A percentile compares a stretch with the other conserved stretches of the same genome.
phyloP scores from a whole-genome alignment of 1,140 invertebrate species.

The Agrilus planipennis region DNA sequence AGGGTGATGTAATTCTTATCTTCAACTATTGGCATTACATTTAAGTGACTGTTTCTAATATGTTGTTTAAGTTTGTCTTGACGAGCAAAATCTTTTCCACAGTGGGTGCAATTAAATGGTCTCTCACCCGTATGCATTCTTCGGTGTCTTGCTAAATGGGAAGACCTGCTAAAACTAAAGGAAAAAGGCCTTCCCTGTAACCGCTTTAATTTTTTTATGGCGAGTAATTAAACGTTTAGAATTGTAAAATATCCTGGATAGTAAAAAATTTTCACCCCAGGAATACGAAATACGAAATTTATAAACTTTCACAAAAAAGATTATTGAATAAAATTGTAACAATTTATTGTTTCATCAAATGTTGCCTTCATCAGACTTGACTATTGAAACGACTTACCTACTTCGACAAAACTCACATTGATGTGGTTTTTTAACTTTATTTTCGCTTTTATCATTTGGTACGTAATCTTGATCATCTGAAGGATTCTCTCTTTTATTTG shows the following conservation, averaged over 20 bases:
- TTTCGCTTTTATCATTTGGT: constrained; percentile 6
- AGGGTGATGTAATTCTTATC: not conserved
- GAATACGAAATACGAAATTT: not conserved
- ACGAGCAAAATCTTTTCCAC: constrained; percentile 53
- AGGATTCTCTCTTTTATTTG: too few relatives aligned
- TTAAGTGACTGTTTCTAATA: constrained; percentile 22
- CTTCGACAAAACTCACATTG: constrained; percentile 26
- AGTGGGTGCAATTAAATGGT: constrained; percentile 44
- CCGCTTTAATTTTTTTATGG: not conserved
- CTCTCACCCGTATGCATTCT: constrained; percentile 48
- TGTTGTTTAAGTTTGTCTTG: constrained; percentile 47
- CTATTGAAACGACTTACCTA: constrained; percentile 13
- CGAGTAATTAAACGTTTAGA: not conserved
- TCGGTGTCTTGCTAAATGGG: constrained; percentile 62
- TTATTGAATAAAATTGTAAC: too few relatives aligned
- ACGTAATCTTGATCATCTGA: not conserved
- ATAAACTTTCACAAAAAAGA: too few relatives aligned
- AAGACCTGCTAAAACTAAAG: constrained; percentile 46
- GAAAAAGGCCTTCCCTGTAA: not conserved
- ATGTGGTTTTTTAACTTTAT: constrained; percentile 19
- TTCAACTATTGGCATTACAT: not conserved
- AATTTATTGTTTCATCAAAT: too few relatives aligned
- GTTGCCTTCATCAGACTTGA: not conserved
- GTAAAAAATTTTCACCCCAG: not conserved
- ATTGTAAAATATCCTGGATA: not conserved